Conservation (phyloP, 2,113 vertebrate genomes). For the Nymphicus hollandicus region DNA sequence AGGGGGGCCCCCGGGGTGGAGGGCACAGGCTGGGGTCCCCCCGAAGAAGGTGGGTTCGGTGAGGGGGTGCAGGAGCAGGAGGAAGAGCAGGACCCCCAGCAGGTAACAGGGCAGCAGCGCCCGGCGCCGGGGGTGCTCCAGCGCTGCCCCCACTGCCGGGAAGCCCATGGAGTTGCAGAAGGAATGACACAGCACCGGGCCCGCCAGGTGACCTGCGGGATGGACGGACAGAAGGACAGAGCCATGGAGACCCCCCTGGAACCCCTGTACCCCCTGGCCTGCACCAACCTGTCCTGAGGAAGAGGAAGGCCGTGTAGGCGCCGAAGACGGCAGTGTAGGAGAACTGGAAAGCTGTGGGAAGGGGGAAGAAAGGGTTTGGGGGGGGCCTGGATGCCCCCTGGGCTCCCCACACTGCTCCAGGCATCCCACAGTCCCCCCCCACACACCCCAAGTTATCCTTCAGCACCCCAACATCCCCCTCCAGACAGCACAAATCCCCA, state of each 20-base stretch:
- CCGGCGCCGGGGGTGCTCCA: not conserved
- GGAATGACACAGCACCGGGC: not conserved
- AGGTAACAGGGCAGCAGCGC: not conserved
- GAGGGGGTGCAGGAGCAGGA: not conserved
- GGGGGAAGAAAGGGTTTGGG: not conserved
- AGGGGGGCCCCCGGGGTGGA: not conserved
- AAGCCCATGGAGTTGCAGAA: not conserved
- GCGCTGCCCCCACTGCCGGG: not conserved
- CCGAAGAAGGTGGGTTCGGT: not conserved
- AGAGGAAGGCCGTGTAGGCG: not conserved
- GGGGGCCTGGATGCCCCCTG: not conserved
- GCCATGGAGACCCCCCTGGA: not conserved
- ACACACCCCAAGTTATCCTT: not conserved
- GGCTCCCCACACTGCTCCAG: not conserved
- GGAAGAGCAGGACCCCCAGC: not conserved
- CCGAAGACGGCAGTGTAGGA: not conserved
- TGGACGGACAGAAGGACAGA: not conserved
- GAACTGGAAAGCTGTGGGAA: not conserved
- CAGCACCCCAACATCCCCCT: too few relatives aligned
- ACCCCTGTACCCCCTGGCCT: too few relatives aligned
- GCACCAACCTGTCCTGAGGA: not conserved
- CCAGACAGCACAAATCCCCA: not conserved
- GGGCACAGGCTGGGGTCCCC: not conserved
- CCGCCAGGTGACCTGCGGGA: not conserved
- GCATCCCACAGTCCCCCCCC: not conserved